Evolutionary conservation across 2,888 invertebrate species (phyloP).

Genomic region (Heliothis peltigera): DNA sequence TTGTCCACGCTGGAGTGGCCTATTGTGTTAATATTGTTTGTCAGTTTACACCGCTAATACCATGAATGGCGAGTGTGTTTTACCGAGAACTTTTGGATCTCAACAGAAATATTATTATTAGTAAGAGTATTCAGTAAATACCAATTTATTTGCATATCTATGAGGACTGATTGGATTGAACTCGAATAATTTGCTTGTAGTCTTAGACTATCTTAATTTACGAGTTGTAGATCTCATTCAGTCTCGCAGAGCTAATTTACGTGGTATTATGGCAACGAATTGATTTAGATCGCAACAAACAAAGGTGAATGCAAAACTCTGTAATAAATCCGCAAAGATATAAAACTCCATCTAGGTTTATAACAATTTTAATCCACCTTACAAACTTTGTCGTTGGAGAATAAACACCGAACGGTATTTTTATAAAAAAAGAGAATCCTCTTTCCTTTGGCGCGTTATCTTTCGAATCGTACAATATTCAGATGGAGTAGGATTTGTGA

Average conservation of each 20-base stretch:
- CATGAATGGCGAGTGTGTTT: background rate
- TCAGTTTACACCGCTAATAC: background rate
- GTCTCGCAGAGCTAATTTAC: background rate
- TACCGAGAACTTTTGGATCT: too few relatives aligned
- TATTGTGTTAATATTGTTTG: constrained; percentile 20
- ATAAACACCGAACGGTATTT: constrained; percentile 71
- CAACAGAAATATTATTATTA: too few relatives aligned
- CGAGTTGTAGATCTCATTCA: background rate
- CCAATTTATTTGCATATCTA: too few relatives aligned
- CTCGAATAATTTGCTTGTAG: too few relatives aligned
- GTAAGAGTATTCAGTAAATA: too few relatives aligned
- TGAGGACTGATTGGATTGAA: too few relatives aligned
- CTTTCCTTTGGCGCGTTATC: constrained; percentile 80
- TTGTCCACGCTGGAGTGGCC: constrained; percentile 14
- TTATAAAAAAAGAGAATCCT: constrained; percentile 53
- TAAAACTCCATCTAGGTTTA: constrained; percentile 61
- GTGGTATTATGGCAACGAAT: background rate
- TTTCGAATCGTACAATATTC: constrained; percentile 84
- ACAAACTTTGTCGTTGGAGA: constrained; percentile 72
- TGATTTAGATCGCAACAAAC: constrained; percentile 38
- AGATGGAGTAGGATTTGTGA: constrained; percentile 82
- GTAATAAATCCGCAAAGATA: constrained; percentile 62
- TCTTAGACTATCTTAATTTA: background rate
- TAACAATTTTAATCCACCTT: constrained; percentile 73
- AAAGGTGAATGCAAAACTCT: constrained; percentile 54